Evolutionary conservation across 2,797 vertebrate genomes (phyloP).

Genomic region (Merluccius polli): DNA sequence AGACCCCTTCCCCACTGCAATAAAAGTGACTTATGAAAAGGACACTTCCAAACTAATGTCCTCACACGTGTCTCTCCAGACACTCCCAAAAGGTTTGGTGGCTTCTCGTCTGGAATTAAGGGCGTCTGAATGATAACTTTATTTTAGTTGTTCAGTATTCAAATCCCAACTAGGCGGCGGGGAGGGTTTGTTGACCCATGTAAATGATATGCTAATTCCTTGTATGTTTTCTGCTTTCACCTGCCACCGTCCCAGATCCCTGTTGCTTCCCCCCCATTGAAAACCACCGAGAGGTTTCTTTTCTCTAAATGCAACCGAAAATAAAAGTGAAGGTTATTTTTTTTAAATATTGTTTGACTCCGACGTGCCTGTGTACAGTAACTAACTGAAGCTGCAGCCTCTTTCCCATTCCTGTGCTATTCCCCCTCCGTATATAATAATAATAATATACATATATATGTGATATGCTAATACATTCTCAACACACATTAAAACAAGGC

Average conservation of each 20-base stretch:
- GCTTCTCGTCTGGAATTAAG: not conserved
- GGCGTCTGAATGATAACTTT: not conserved
- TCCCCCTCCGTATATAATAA: constrained; percentile 3
- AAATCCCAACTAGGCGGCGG: not conserved
- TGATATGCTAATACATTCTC: constrained; percentile 61
- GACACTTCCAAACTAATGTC: not conserved
- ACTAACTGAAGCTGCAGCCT: constrained; percentile 10
- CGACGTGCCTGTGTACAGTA: not conserved
- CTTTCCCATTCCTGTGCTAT: not conserved
- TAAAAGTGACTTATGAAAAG: too few species aligned
- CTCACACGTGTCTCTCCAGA: not conserved
- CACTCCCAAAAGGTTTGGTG: not conserved
- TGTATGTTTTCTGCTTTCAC: not conserved
- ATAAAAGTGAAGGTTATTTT: not conserved
- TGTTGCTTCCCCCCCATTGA: not conserved
- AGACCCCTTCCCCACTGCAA: too few species aligned
- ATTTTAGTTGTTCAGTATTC: not conserved
- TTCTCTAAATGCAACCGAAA: not conserved
- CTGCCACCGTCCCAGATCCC: not conserved
- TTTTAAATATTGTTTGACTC: constrained; percentile 27
- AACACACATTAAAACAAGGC: constrained; percentile 50
- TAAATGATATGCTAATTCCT: constrained; percentile 1
- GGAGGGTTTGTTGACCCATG: not conserved
- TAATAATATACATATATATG: constrained; percentile 21
- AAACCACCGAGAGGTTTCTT: too few species aligned